Base-by-base conservation (phyloP, 2,888 invertebrate genomes). In the Harpalus rubripes region DNA sequence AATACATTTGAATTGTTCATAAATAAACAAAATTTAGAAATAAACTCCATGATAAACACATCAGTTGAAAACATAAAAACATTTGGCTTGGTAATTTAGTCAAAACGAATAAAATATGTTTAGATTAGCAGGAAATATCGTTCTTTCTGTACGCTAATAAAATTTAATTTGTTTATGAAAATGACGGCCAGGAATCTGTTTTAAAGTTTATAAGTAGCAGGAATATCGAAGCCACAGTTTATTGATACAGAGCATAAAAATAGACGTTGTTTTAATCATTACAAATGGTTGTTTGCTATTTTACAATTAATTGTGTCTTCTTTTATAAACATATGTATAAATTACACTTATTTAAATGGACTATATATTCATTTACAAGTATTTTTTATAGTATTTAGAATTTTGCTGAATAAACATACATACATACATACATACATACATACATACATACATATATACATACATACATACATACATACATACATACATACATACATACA, bases 101-200 rank as follows among this genome's bases (percentile, higher is more conserved):
- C 44, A 44, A 74, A 41, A 56, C 81, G 52, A 72, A 81, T 81
- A 81, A 81, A 72, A 68, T 81, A 22, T 81, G 81, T 81, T 81
- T 81, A 81, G 26, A 68, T 81, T 81, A 81, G 26, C 16, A 65
- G 56, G 32, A 68, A 56, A 81, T 82, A 82, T 82, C 82, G 72
- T 82, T 82, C 82, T 82, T 74, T 82, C 82, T 82, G 82, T 82
- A 56, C 82, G 8, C 82, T 18, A 82, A 82, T 82, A 82, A 82
- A 82, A 82, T 72, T 82, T 82, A 82, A 82, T 82, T 72, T 82
- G 82, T 82, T 82, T 82, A 82, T 82, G 74, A 74, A 72, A 82
- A 82, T 82, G 74, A 82, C 82, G 74, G 39, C 61, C 16, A 10
- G 74, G 74, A 82, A 82, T 82, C 82, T 82, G 82, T 59, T 82